Conservation (phyloP, 2,797 vertebrate species). For the Anabas testudineus region DNA sequence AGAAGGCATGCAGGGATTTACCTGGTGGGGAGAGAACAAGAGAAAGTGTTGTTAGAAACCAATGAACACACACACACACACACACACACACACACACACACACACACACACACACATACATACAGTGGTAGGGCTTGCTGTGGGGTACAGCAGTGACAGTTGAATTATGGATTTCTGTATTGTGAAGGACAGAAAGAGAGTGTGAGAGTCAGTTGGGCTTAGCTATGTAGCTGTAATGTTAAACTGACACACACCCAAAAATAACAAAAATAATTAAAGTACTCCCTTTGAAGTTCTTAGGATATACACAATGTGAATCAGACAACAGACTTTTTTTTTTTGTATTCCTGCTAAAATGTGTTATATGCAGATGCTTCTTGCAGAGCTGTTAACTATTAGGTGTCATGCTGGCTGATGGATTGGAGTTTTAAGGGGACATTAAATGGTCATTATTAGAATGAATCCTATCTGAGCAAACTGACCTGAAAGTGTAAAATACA, state of each 20-base stretch:
- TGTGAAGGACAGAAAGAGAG: slow-evolving; percentile 57
- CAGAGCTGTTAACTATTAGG: neutral
- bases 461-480: slow-evolving; percentile 11
- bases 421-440: slow-evolving; percentile 8
- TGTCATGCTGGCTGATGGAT: slow-evolving; percentile 3
- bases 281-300: slow-evolving; percentile 27
- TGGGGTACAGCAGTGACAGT: slow-evolving; percentile 66
- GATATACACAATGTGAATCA: neutral
- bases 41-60: slow-evolving; percentile 70
- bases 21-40: slow-evolving; percentile 62
- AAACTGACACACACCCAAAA: slow-evolving; percentile 39
- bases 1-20: slow-evolving; percentile 69
- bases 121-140: slow-evolving; percentile 30
- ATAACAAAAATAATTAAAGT: slow-evolving; percentile 6
- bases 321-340: too few relatives aligned
- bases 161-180: slow-evolving; percentile 75
- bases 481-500: slow-evolving; percentile 31
- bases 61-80: slow-evolving; percentile 57
- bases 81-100: slow-evolving; percentile 54
- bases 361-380: slow-evolving; percentile 10
- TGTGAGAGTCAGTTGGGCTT: slow-evolving; percentile 55
- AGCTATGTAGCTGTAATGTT: slow-evolving; percentile 46
- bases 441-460: slow-evolving; percentile 18
- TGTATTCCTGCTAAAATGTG: too few relatives aligned
- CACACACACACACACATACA: slow-evolving; percentile 53